Conservation (phyloP, 1,140 invertebrate genomes). For the Drosophila carrolli region DNA sequence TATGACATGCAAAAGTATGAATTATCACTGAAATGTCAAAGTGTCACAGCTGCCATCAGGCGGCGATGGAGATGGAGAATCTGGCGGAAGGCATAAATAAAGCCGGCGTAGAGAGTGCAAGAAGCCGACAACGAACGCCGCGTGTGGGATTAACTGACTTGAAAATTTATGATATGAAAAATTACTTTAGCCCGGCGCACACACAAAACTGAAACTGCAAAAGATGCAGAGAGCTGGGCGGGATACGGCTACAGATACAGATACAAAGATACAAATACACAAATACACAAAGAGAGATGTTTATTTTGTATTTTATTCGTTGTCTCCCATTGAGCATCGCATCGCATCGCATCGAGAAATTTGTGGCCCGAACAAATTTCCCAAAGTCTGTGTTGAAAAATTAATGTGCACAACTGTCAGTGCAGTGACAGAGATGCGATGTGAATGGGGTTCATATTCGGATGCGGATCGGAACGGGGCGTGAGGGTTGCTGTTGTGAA, state of each 20-base stretch:
- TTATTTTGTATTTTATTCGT: conserved; percentile 65
- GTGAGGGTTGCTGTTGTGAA: conserved; percentile 74
- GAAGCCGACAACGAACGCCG: conserved; percentile 55
- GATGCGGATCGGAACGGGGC: conserved; percentile 13
- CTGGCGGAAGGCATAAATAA: conserved; percentile 69
- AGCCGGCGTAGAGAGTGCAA: conserved; percentile 11
- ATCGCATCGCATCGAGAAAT: conserved; percentile 50
- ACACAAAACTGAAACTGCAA: conserved; percentile 16
- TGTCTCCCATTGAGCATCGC: conserved; percentile 40
- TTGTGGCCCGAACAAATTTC: conserved; percentile 75
- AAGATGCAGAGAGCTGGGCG: conserved; percentile 16
- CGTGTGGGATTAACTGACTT: conserved; percentile 82
- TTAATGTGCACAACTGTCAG: conserved; percentile 80
- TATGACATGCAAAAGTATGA: conserved; percentile 84
- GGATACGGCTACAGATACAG: conserved; percentile 8
- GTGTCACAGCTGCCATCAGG: conserved; percentile 78
- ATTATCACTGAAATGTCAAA: conserved; percentile 84
- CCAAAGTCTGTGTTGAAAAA: conserved; percentile 79
- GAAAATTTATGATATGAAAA: conserved; percentile 83
- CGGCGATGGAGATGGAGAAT: conserved; percentile 36
- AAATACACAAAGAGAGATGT: conserved; percentile 36
- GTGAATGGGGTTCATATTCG: conserved; percentile 39
- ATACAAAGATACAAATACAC: conserved; percentile 13
- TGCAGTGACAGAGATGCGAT: conserved; percentile 73
- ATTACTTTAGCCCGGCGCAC: conserved; percentile 69